Percentiles rank a stretch among this genome's conserved stretches.
Conservation (phyloP, 2,113 vertebrate species). For the Podilymbus podiceps region DNA sequence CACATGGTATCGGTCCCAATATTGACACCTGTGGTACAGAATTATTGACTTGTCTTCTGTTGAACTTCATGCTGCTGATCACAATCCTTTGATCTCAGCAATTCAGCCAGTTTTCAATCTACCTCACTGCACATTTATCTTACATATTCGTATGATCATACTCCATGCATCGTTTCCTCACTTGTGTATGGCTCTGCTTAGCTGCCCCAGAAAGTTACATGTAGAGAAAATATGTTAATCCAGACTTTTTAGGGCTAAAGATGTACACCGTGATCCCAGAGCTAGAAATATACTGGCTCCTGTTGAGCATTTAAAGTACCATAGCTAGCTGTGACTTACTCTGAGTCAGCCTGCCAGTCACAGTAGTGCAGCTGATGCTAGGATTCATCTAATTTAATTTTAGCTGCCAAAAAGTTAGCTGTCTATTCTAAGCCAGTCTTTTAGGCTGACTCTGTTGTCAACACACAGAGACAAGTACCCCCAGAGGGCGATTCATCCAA, state of each 20-base stretch:
- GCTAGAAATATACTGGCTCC: not conserved
- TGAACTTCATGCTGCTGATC: not conserved
- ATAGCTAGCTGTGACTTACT: not conserved
- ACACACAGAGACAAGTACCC: slow-evolving; percentile 40
- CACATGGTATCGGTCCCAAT: fast-evolving
- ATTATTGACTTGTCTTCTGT: not conserved
- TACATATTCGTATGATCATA: not conserved
- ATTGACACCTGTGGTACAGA: not conserved
- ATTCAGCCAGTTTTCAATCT: not conserved
- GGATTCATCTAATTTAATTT: slow-evolving; percentile 19
- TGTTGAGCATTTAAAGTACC: not conserved
- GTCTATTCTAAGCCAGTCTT: slow-evolving; percentile 7
- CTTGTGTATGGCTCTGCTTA: not conserved
- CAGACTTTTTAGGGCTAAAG: not conserved
- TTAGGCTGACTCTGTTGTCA: slow-evolving; percentile 32
- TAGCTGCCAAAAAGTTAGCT: slow-evolving; percentile 30
- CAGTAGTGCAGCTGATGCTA: not conserved
- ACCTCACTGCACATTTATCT: not conserved
- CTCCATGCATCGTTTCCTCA: not conserved
- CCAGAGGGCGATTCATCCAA: slow-evolving; percentile 17
- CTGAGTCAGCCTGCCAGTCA: slow-evolving; percentile 13
- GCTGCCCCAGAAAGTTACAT: not conserved
- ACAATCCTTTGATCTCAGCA: not conserved
- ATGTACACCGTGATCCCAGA: not conserved
- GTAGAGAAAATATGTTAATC: not conserved